phyloP scores from a whole-genome alignment of 2,797 vertebrate genomes.

The Mus caroli region DNA sequence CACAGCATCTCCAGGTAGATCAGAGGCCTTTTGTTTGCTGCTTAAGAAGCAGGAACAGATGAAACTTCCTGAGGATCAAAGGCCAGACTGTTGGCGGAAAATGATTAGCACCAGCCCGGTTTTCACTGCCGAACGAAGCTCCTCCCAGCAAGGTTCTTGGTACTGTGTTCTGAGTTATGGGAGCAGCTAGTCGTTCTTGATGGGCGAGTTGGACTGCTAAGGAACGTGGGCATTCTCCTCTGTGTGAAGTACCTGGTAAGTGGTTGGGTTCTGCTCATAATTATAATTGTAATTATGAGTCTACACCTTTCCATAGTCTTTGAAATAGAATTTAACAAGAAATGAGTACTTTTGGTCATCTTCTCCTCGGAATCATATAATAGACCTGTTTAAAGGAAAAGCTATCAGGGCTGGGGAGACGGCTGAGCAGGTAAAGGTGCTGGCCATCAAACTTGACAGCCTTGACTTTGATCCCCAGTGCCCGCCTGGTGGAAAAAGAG shows the following conservation, averaged over 20 bases:
- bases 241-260: background rate
- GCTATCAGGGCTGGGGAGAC: background rate
- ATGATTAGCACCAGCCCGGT: background rate
- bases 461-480: background rate
- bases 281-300: background rate
- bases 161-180: background rate
- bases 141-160: background rate
- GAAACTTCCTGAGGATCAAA: slow-evolving; percentile 27
- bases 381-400: background rate
- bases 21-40: background rate
- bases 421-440: background rate
- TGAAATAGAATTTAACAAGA: slow-evolving; percentile 19
- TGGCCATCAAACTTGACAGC: background rate
- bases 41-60: background rate
- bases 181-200: background rate
- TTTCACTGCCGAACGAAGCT: background rate
- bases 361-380: background rate
- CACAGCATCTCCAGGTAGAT: background rate
- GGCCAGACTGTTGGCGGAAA: background rate
- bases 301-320: background rate
- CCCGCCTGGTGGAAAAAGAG: background rate
- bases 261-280: background rate
- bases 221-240: background rate
- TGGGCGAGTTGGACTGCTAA: background rate
- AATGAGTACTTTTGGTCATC: background rate